Evolutionary conservation across 2,888 invertebrate genomes (phyloP).

Genomic region (Rhagonycha fulva): DNA sequence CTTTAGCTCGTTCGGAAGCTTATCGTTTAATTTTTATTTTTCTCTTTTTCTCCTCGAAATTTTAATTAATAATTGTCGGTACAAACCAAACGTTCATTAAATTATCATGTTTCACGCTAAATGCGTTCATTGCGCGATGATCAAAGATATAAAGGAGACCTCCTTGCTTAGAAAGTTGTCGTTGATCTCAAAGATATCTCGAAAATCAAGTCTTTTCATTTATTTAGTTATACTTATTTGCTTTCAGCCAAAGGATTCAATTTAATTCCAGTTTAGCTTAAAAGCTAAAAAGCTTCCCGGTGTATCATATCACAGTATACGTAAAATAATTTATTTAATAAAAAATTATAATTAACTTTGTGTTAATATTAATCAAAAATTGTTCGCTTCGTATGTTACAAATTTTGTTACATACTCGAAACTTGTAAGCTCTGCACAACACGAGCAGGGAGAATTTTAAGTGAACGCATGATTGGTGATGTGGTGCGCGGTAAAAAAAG

Average conservation of each 20-base stretch:
- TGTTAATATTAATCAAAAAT: not conserved
- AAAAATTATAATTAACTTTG: not conserved
- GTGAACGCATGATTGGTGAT: not conserved
- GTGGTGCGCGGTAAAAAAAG: not conserved
- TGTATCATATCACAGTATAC: not conserved
- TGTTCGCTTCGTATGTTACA: not conserved
- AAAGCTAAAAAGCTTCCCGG: constrained; percentile 14
- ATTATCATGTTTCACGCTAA: constrained; percentile 28
- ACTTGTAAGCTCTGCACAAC: not conserved
- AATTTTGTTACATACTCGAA: not conserved
- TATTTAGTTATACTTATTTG: constrained; percentile 33
- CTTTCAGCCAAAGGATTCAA: constrained; percentile 30
- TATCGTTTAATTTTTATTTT: not conserved
- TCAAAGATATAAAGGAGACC: constrained; percentile 51
- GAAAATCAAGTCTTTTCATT: constrained; percentile 39
- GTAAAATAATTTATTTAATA: not conserved
- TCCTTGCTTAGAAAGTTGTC: constrained; percentile 47
- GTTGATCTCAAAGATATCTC: constrained; percentile 48
- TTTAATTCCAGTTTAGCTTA: constrained; percentile 27
- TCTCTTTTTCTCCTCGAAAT: not conserved
- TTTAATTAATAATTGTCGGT: constrained; percentile 5
- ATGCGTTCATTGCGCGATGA: constrained; percentile 45
- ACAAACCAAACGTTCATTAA: constrained; percentile 28
- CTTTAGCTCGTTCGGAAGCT: not conserved
- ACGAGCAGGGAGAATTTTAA: not conserved